Base-by-base conservation (phyloP, 1,140 invertebrate genomes). In the Pseudomyrmex flavicornis region DNA sequence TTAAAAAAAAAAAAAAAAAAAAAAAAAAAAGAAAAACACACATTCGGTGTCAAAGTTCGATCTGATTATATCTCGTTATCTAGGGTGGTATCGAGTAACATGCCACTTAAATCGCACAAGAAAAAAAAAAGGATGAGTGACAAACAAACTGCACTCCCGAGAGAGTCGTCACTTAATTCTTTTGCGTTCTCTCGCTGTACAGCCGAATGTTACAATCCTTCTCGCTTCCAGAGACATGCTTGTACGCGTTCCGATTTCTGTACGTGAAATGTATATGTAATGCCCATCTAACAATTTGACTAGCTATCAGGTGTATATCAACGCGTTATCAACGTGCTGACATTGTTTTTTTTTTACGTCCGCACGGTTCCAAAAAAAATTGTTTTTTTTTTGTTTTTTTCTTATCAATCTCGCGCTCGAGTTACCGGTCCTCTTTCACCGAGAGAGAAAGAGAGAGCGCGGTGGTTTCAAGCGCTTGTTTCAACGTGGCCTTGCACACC, bases 271-370 rank as follows among this genome's bases (percentile, higher is more conserved):
- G 62, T 62, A n/a, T 59, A 26, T 86, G 17, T 17, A 88, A 88
- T 87, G 87, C 87, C 83, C 87, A 76, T 87, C 65, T 74, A 73
- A 86, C 82, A 79, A 88, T 87, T 86, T 86, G 84, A 89, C 84
- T 86, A 88, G 88, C 74, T 86, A 83, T 83, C 69, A 44, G 52
- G 5, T 35, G 35, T 17, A 22, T 20, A 22, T 20, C 48, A 48
- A 65, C 50, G 48, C 54, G 9, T 26, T 54, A 65, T 56, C 35
- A 50, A 69, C 79, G 44, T 58, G 48, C 72, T 80, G 65, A 48
- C 66, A 44, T 76, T 15, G 59, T 75, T 46, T 62, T 56, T 17
- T 15, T 54, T 17, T 17, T 17, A 70, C 63, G 17, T 35, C 5
- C 48, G 69, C 69, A 35, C 56, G n/a, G 52, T 59, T 44, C 48